Conservation (phyloP, 2,797 vertebrate genomes). For the Siniperca obscura region DNA sequence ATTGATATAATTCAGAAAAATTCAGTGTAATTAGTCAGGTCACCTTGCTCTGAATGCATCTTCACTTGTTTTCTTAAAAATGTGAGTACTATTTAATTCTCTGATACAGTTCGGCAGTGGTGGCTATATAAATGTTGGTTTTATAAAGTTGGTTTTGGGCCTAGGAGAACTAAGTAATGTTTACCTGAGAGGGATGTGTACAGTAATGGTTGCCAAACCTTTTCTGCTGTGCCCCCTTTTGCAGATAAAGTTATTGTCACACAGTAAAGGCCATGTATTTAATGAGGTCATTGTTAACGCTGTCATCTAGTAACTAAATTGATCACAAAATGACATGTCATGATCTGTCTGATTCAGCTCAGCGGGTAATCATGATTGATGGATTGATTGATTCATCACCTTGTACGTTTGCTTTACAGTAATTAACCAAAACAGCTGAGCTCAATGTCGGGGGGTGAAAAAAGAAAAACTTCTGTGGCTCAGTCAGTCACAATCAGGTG, state of each 20-base stretch:
- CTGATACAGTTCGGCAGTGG: neutral
- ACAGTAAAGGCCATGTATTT: neutral
- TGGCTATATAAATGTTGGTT: neutral
- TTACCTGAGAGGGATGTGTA: neutral
- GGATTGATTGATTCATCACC: conserved; percentile 13
- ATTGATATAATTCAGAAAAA: neutral
- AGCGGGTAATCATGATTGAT: conserved; percentile 16
- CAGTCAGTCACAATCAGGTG: conserved; percentile 16
- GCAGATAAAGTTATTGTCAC: conserved; percentile 18
- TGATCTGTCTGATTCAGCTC: conserved; percentile 5
- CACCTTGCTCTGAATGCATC: neutral
- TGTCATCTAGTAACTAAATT: neutral
- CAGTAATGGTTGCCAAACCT: neutral
- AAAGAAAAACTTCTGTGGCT: neutral
- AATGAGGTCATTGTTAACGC: neutral
- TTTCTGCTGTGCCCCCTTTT: neutral
- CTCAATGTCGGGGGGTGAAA: neutral
- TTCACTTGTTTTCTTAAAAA: neutral
- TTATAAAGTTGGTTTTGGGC: neutral
- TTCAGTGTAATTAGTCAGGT: neutral
- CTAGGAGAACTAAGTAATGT: neutral
- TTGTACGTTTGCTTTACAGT: neutral
- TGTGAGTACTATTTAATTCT: neutral
- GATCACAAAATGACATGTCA: neutral
- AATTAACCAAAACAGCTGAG: conserved; percentile 20